phyloP scores from a whole-genome alignment of 2,888 invertebrate species.

The Aphidoletes aphidimyza region DNA sequence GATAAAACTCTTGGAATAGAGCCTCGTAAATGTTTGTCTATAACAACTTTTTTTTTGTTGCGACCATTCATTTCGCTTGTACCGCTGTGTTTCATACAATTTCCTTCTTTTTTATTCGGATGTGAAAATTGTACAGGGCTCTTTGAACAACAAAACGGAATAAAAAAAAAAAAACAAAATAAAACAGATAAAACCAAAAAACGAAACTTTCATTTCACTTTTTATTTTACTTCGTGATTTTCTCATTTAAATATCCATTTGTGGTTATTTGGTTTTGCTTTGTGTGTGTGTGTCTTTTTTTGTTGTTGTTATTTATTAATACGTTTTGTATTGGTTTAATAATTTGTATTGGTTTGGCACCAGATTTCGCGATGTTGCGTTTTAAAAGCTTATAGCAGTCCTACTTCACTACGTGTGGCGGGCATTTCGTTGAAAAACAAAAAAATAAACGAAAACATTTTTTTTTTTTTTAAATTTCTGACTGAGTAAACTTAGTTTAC shows the following conservation, averaged over 20 bases:
- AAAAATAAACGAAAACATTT: background rate
- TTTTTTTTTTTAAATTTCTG: background rate
- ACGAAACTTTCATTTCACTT: background rate
- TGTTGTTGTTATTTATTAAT: constrained; percentile 6
- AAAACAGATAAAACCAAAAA: background rate
- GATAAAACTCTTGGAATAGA: no score
- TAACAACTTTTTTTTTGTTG: no score
- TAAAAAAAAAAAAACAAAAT: background rate
- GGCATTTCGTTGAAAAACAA: no score
- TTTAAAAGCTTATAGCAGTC: constrained; percentile 8
- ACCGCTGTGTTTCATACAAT: background rate
- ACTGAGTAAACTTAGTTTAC: no score
- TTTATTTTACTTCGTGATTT: background rate
- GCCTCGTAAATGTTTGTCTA: background rate
- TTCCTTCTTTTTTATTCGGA: no score
- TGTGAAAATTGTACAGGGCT: background rate
- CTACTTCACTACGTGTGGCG: background rate
- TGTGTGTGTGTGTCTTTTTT: background rate
- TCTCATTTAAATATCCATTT: background rate
- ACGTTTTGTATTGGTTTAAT: no score
- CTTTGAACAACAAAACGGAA: background rate
- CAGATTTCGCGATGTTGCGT: constrained; percentile 39
- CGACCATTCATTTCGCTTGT: background rate
- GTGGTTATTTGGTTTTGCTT: background rate
- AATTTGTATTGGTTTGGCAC: constrained; percentile 54